phyloP scores from a whole-genome alignment of 2,113 vertebrate genomes.

The Lampris megalopsis region DNA sequence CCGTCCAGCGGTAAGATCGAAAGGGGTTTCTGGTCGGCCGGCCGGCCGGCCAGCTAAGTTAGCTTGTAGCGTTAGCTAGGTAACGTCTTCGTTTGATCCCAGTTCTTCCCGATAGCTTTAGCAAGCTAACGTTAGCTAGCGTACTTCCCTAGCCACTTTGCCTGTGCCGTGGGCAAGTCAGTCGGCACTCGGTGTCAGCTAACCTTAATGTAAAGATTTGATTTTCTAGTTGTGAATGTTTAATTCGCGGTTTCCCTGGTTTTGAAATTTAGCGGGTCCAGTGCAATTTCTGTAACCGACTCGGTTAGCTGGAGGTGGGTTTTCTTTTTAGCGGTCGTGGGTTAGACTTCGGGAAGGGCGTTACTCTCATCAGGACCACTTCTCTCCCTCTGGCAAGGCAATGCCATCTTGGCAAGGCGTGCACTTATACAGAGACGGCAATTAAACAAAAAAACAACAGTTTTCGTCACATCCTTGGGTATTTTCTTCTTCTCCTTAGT shows the following conservation, averaged over 20 bases:
- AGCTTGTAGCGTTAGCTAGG: slow-evolving; percentile 39
- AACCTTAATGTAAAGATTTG: not conserved
- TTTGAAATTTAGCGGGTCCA: not conserved
- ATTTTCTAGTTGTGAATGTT: not conserved
- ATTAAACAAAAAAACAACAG: too few species aligned
- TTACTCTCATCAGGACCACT: slow-evolving; percentile 72
- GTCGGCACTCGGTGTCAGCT: not conserved
- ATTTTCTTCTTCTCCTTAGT: not conserved
- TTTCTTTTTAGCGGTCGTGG: not conserved
- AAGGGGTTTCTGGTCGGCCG: not conserved
- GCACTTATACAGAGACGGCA: too few species aligned
- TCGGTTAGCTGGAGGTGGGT: too few species aligned
- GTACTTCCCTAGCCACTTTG: not conserved
- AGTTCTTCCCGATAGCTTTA: slow-evolving; percentile 23
- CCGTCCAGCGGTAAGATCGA: slow-evolving; percentile 33
- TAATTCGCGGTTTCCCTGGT: not conserved
- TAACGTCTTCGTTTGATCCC: slow-evolving; percentile 42
- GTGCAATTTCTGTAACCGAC: not conserved
- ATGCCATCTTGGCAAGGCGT: not conserved
- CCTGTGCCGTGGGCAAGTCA: not conserved
- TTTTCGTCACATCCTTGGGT: not conserved
- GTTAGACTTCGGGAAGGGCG: slow-evolving; percentile 20
- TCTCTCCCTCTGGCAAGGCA: not conserved
- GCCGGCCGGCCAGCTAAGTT: slow-evolving; percentile 3
- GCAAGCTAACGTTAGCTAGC: slow-evolving; percentile 17